Evolutionary conservation across 2,888 invertebrate genomes (phyloP), one percentile per base, ranked within the genome.

Genomic region (Brenthis ino): DNA sequence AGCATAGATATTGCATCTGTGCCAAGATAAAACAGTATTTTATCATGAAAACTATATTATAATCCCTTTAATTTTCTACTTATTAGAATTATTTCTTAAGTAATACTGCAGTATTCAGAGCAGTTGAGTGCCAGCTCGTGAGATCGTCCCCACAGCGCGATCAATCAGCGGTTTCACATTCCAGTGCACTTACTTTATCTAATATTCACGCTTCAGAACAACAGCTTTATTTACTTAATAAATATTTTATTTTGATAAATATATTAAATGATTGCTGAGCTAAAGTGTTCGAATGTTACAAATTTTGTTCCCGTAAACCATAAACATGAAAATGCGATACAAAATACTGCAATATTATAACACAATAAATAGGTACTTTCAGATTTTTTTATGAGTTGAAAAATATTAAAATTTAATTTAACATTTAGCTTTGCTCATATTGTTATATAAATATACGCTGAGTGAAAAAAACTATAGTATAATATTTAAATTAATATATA

Each of bases 141-240:
- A 63, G 58, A 28, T 28, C 58, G 28, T 51, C 53, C 53, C 63
- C 53, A 11, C 20, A 63, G 43, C 53, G 51, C 53, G 14, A 63
- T 63, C 63, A 53, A 63, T 63, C 63, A 63, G 63, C 16, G 53
- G 53, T 63, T 63, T 51, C 53, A 33, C 20, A 63, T 53, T 63
- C 37, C 63, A 63, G n/a, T 53, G 63, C 14, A 53, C 33, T 37
- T 53, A 16, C 53, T 63, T 53, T 16, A 63, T 53, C 16, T 24
- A 53, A 20, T 63, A 63, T 63, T 53, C 6, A 53, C 28, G 20
- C n/a, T 61, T 13, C 33, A 13, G 13, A 16, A 16, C 12, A 6
- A 0, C 16, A n/a, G 16, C 12, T 57, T 50, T 6, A 4, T 28
- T 6, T 28, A n/a, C 4, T 4, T 16, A 3, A 16, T 53, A 53